Evolutionary conservation across 2,113 vertebrate species (phyloP).

Genomic region (Eulemur macaco): DNA sequence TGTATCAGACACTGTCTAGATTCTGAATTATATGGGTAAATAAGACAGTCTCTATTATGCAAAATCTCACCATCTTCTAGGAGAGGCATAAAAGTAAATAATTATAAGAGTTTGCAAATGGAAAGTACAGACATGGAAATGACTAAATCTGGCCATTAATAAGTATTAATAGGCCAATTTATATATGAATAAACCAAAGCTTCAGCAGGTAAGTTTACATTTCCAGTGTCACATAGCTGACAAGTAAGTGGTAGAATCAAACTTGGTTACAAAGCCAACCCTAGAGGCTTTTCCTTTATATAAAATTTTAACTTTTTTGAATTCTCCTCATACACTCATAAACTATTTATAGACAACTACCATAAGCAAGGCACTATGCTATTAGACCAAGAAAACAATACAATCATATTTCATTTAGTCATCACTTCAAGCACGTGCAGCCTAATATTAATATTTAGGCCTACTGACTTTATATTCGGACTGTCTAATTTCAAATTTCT

Average conservation of each 20-base stretch:
- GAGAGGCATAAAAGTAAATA: not conserved
- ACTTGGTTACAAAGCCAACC: not conserved
- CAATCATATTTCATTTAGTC: not conserved
- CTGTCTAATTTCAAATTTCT: constrained; percentile 7
- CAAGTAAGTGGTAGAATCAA: not conserved
- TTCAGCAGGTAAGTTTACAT: not conserved
- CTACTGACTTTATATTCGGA: not conserved
- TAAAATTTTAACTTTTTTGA: not conserved
- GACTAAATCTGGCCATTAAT: not conserved
- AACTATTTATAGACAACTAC: not conserved
- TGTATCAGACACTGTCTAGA: not conserved
- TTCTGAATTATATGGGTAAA: constrained; percentile 3
- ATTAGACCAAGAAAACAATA: not conserved
- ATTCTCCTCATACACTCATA: not conserved
- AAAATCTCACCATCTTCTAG: not conserved
- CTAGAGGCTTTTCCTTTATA: not conserved
- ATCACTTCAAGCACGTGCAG: not conserved
- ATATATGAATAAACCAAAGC: not conserved
- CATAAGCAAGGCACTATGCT: not conserved
- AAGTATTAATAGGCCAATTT: not conserved
- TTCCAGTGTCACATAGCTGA: not conserved
- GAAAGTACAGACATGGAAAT: not conserved
- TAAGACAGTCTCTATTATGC: not conserved
- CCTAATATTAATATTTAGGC: not conserved
- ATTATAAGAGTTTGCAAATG: not conserved